These are phyloP conservation scores for Bos indicus DNA, from an alignment of 2,113 vertebrate genomes.

Conservation along the genomic window DNA sequence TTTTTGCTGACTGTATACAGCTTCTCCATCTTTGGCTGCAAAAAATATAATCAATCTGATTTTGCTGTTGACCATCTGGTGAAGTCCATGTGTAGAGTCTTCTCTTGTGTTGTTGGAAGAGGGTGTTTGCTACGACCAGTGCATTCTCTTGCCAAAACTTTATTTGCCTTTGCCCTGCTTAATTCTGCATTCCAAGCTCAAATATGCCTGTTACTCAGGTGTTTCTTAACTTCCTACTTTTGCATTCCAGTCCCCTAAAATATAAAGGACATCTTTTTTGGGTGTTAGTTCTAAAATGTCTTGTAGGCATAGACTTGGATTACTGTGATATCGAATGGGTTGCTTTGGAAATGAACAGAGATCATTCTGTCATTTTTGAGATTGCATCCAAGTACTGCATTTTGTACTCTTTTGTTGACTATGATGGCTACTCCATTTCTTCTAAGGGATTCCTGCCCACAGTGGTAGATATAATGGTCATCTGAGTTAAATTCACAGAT, in stretches of 20 bases:
- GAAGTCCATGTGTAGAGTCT: too few species aligned
- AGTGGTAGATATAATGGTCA: not conserved
- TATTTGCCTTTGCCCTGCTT: too few species aligned
- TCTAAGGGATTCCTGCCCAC: not conserved
- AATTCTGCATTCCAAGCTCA: too few species aligned
- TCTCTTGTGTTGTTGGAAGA: too few species aligned
- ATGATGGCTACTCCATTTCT: not conserved
- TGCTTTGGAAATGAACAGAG: not conserved
- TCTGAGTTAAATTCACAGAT: not conserved
- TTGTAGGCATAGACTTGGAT: not conserved
- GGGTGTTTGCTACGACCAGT: too few species aligned
- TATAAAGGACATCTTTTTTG: not conserved
- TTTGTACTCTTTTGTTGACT: not conserved
- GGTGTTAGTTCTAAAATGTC: not conserved
- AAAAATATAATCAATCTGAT: too few species aligned
- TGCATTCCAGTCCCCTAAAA: not conserved
- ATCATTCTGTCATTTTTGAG: not conserved
- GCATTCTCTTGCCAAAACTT: too few species aligned
- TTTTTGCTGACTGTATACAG: too few species aligned
- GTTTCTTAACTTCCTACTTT: too few species aligned
- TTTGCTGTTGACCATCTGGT: too few species aligned
- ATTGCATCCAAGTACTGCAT: not conserved
- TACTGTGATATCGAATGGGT: not conserved
- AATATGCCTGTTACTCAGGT: too few species aligned
- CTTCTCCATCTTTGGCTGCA: too few species aligned